Percentiles rank a stretch among this genome's conserved stretches.
Conservation (phyloP, 2,113 vertebrate species). For the Callopanchax toddi region DNA sequence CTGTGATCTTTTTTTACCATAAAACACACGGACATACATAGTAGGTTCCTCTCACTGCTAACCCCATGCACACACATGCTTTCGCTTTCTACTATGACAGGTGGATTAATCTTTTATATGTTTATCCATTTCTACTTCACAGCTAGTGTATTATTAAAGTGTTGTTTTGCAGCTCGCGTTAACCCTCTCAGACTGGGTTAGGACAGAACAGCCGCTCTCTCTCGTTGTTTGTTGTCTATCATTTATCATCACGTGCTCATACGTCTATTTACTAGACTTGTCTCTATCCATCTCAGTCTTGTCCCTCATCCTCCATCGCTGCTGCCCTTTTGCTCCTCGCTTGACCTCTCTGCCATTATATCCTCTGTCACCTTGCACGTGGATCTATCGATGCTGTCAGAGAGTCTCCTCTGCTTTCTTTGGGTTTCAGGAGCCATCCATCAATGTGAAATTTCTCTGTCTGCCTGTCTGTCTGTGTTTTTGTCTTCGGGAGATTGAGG, state of each 20-base stretch:
- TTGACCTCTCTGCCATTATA: constrained; percentile 25
- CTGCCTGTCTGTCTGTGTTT: constrained; percentile 27
- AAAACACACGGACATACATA: neutral
- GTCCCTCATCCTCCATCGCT: constrained; percentile 19
- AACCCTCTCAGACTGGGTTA: constrained; percentile 69
- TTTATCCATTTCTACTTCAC: constrained; percentile 79
- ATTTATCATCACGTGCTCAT: constrained; percentile 64
- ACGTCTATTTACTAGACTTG: constrained; percentile 55
- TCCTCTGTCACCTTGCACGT: constrained; percentile 25
- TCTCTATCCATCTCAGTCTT: constrained; percentile 54
- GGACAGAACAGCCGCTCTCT: constrained; percentile 39
- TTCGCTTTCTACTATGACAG: constrained; percentile 58
- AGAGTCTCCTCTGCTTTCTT: constrained; percentile 36
- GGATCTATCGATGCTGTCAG: constrained; percentile 46
- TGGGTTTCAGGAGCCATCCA: constrained; percentile 50
- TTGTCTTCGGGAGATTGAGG: constrained; percentile 14
- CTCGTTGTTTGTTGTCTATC: constrained; percentile 37
- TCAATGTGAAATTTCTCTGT: constrained; percentile 41
- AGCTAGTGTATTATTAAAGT: constrained; percentile 76
- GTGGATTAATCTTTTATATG: constrained; percentile 77
- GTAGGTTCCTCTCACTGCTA: constrained; percentile 6
- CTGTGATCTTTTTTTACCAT: constrained; percentile 5
- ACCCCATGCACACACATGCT: constrained; percentile 16
- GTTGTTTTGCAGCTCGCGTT: constrained; percentile 63
- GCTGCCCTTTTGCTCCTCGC: constrained; percentile 21